Base-by-base conservation (phyloP, 2,888 invertebrate species). In the Agapostemon virescens region DNA sequence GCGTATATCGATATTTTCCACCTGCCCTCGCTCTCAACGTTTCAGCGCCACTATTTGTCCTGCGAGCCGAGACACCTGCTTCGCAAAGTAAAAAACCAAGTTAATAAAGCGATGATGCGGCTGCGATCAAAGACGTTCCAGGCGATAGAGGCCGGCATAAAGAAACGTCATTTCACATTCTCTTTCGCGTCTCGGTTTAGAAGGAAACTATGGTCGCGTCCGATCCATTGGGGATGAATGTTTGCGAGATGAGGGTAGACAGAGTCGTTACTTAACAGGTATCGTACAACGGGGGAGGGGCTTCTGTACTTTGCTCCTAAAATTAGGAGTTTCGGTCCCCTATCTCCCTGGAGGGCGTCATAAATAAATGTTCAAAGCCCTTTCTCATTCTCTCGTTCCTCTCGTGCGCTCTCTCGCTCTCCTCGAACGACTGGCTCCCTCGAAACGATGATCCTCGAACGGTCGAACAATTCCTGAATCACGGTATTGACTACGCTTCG, bases 401-500 rank as follows among this genome's bases (percentile, higher is more conserved):
- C 20, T 7, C n/a, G 7, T 45, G 20, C 7, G 5, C 20, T 45
- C 45, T 49, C n/a, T n/a, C 49, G 0, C 11, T 49, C 49, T 49
- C 11, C 7, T 6, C 26, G 17, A 13, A 55, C 5, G 26, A 5
- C 15, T 1, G 55, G 15, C 3, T n/a, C 49, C n/a, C 55, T 6
- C 55, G 55, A 55, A 55, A 55, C 55, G 55, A 55, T 55, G 55
- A 55, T 55, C 55, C 7, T 26, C 55, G 55, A 26, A 26, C 55
- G 55, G 55, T 55, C 26, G 70, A 55, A 40, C 33, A 45, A 69
- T 33, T 26, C 36, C 33, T 26, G 66, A 68, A 55, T 70, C 52
- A 36, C 40, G 71, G 67, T 20, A n/a, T 26, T 63, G 70, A 69
- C 66, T 66, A 66, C 38, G 69, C 64, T 73, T 68, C 63, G 69